Evolutionary conservation across 1,140 invertebrate species (phyloP).

Genomic region (Eurosta solidaginis): DNA sequence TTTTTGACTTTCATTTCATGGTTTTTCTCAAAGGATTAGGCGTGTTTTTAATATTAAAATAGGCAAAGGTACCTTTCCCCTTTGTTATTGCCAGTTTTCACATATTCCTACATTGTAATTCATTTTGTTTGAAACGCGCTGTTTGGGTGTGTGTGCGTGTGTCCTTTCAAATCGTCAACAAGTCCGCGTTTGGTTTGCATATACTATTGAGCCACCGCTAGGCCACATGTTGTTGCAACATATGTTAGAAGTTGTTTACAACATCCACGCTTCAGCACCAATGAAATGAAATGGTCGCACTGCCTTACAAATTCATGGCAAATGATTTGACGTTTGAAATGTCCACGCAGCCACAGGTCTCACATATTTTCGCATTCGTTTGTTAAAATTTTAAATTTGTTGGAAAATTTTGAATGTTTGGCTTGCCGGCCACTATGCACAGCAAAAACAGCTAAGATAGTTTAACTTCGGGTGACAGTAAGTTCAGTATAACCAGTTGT

Average conservation of each 20-base stretch:
- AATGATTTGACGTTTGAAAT: too few relatives aligned
- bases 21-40: slow-evolving; percentile 59
- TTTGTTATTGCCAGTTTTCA: neutral
- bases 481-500: too few relatives aligned
- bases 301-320: neutral
- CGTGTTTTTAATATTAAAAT: slow-evolving; percentile 56
- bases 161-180: neutral
- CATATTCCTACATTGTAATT: neutral
- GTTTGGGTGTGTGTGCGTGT: neutral
- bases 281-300: neutral
- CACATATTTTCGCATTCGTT: neutral
- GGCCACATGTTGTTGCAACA: slow-evolving; percentile 6
- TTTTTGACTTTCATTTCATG: slow-evolving; percentile 41
- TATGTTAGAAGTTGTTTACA: slow-evolving; percentile 30
- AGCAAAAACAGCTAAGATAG: neutral
- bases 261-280: neutral
- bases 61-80: neutral
- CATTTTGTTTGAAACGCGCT: neutral
- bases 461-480: too few relatives aligned
- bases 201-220: neutral
- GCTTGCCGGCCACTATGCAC: neutral
- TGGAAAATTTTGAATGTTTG: neutral
- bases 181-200: neutral
- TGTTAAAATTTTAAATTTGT: neutral
- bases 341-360: neutral